These are phyloP conservation scores for Ateles fusciceps DNA, from an alignment of 2,797 vertebrate genomes.

Conservation along the genomic window DNA sequence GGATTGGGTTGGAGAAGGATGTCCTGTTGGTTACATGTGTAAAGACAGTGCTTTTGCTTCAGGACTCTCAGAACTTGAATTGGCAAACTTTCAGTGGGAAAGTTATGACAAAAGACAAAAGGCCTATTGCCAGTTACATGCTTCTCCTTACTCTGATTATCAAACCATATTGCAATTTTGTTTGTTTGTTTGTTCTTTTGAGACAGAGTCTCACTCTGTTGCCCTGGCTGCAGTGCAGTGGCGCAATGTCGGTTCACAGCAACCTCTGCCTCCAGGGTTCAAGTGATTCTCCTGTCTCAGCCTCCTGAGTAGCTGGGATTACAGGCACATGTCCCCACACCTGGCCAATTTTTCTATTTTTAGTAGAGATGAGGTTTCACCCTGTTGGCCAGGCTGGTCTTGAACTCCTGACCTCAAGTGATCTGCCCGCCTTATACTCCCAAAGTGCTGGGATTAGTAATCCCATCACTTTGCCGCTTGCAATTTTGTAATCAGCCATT, in stretches of 20 bases:
- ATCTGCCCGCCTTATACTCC: background rate
- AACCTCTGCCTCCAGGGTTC: background rate
- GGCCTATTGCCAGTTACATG: background rate
- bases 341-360: background rate
- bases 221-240: background rate
- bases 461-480: background rate
- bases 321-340: background rate
- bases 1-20: background rate
- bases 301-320: background rate
- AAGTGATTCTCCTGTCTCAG: background rate
- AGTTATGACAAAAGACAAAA: background rate
- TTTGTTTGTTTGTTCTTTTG: background rate
- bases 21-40: background rate
- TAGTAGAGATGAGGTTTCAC: background rate
- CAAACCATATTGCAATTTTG: background rate
- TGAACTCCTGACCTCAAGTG: background rate
- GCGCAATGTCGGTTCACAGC: background rate
- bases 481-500: conserved; percentile 22
- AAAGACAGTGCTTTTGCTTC: background rate
- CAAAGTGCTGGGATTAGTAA: background rate
- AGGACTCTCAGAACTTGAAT: background rate
- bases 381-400: background rate
- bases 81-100: background rate
- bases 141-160: background rate
- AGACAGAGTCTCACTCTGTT: background rate